A percentile compares a stretch with the other conserved stretches of the same genome.
Conservation (phyloP, 2,797 vertebrate species). For the Uromys caudimaculatus region DNA sequence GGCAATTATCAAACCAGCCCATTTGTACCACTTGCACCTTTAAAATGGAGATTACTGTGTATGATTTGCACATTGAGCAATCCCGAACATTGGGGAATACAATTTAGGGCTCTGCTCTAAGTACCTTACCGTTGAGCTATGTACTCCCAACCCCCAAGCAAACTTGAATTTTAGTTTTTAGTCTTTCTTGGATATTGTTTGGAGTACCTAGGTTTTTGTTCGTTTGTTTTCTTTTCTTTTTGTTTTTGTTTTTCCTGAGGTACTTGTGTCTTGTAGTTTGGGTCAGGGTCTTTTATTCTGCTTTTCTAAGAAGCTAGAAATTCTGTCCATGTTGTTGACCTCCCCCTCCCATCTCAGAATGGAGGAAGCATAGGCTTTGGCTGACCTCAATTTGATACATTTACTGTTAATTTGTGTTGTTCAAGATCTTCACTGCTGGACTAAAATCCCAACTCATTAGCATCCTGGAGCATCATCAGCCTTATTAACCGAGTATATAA, state of each 20-base stretch:
- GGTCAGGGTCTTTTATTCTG: not conserved
- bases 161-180: not conserved
- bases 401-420: conserved; percentile 37
- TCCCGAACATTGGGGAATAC: not conserved
- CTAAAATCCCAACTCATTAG: not conserved
- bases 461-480: not conserved
- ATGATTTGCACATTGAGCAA: too few species aligned
- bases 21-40: not conserved
- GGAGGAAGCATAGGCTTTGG: not conserved
- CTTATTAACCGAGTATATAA: not conserved
- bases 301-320: not conserved
- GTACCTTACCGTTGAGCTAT: too few species aligned
- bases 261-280: not conserved
- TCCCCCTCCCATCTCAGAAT: not conserved
- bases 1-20: not conserved
- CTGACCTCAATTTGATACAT: not conserved
- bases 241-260: too few species aligned
- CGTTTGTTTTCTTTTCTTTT: not conserved
- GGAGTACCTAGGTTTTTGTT: not conserved
- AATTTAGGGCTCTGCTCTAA: not conserved
- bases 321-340: not conserved
- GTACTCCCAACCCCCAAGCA: not conserved
- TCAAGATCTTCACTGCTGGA: not conserved
- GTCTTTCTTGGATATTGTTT: not conserved
- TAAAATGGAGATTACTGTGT: not conserved